phyloP scores from a whole-genome alignment of 1,140 invertebrate species.

The Bombus fervidus region DNA sequence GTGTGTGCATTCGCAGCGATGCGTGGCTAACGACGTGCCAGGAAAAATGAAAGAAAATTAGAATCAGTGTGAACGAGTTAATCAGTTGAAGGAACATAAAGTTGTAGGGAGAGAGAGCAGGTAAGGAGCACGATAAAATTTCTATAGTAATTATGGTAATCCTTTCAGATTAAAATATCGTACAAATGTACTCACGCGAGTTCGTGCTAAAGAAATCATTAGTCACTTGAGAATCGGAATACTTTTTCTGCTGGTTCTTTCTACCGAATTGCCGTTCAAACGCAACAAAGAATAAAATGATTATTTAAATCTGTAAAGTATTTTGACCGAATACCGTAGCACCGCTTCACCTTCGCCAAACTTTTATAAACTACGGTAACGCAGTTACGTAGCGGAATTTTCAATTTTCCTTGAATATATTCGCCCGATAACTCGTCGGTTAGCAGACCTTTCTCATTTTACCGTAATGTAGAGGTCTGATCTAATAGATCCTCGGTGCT shows the following conservation, averaged over 20 bases:
- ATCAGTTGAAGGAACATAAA: not conserved
- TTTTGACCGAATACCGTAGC: not conserved
- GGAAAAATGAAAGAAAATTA: not conserved
- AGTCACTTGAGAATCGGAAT: not conserved
- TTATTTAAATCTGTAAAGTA: not conserved
- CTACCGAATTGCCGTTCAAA: not conserved
- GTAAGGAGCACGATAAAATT: not conserved
- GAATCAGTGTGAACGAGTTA: constrained; percentile 1
- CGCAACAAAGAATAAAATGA: not conserved
- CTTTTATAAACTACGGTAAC: constrained; percentile 19
- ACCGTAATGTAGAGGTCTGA: constrained; percentile 4
- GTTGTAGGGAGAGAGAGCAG: too few relatives aligned
- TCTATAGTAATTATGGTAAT: not conserved
- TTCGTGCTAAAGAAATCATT: not conserved
- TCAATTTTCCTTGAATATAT: constrained; percentile 1
- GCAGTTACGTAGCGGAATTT: not conserved
- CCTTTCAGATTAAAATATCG: not conserved
- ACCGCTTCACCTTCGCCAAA: constrained; percentile 14
- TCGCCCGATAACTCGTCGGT: not conserved
- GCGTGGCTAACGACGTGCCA: constrained; percentile 3
- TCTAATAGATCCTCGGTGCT: constrained; percentile 27
- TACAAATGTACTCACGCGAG: not conserved
- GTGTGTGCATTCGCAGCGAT: constrained; percentile 9
- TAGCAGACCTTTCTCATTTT: constrained; percentile 13
- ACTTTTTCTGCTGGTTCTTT: not conserved